Percentiles rank a stretch among this genome's conserved stretches.
phyloP scores from a whole-genome alignment of 1,140 invertebrate genomes.

The Harlomillsia oculata region DNA sequence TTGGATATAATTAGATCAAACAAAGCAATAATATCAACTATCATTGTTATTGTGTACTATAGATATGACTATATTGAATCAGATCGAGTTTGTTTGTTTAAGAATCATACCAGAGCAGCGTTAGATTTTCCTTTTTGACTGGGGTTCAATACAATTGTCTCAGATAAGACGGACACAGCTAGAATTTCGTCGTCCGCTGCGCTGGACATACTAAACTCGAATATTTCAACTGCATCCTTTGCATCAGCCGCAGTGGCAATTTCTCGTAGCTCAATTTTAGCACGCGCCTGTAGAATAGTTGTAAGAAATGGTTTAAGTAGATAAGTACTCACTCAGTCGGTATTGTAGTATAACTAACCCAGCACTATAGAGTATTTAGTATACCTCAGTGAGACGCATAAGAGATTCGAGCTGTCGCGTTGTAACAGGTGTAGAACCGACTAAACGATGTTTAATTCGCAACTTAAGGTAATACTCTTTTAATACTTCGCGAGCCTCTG shows the following conservation, averaged over 20 bases:
- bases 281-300: constrained; percentile 55
- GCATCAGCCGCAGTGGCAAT: constrained; percentile 70
- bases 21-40: background rate
- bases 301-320: background rate
- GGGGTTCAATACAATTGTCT: background rate
- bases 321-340: background rate
- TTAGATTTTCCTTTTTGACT: no score
- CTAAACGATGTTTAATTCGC: constrained; percentile 53
- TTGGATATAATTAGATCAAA: background rate
- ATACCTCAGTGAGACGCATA: constrained; percentile 73
- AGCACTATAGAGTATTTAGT: background rate
- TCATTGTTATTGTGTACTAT: no score
- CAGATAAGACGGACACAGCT: constrained; percentile 30
- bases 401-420: constrained; percentile 77
- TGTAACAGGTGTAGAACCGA: constrained; percentile 61
- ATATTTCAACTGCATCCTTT: constrained; percentile 71
- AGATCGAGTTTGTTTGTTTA: background rate
- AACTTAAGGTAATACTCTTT: constrained; percentile 76
- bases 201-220: constrained; percentile 69
- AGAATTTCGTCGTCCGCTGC: constrained; percentile 61
- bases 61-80: no score
- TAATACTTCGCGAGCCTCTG: constrained; percentile 57
- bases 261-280: constrained; percentile 70
- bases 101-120: background rate
- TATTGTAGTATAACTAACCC: constrained; percentile 1